Evolutionary conservation across 1,140 invertebrate genomes (phyloP), one percentile per base, ranked within the genome.

Genomic region (Hypothenemus hampei): DNA sequence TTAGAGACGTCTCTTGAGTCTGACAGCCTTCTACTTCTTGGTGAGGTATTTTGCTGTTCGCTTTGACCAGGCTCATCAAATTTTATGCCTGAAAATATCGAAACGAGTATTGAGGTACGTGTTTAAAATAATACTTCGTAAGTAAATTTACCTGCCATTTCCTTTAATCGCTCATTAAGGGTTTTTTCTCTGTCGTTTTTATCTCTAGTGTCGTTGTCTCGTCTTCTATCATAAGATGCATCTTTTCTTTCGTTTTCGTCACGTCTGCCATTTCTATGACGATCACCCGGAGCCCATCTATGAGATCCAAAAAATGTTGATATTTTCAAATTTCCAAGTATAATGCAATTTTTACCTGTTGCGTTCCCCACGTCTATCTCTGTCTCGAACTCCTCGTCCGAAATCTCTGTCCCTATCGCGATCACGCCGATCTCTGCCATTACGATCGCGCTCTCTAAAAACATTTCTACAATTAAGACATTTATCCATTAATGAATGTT

Each of bases 111-210:
- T 29, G 6, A 29, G 6, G 6, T n/a, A 29, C 6, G 26, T n/a
- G n/a, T n/a, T n/a, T n/a, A n/a, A n/a, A n/a, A n/a, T n/a, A n/a
- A n/a, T n/a, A n/a, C n/a, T n/a, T n/a, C n/a, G n/a, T n/a, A 31
- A 13, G 3, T 11, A 23, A 33, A 56, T 31, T 21, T 58, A 33
- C 59, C 62, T 4, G 69, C 68, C 69, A 70, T 69, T 55, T 71
- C 65, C 29, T 65, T 58, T 31, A 70, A 56, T 20, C 69, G 40
- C 24, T 70, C 68, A 49, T 66, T 68, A 8, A 71, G 40, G 6
- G 60, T 65, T 45, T 70, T 70, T 39, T 69, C 68, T 15, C 63
- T 48, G 4, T 67, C 64, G n/a, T 60, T 48, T 18, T 40, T 51
- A 11, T 60, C 58, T 21, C 58, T 45, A 56, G 39, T 13, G 21